These are phyloP conservation scores for Leistus spinibarbis DNA, from an alignment of 2,888 invertebrate genomes.

Conservation along the genomic window DNA sequence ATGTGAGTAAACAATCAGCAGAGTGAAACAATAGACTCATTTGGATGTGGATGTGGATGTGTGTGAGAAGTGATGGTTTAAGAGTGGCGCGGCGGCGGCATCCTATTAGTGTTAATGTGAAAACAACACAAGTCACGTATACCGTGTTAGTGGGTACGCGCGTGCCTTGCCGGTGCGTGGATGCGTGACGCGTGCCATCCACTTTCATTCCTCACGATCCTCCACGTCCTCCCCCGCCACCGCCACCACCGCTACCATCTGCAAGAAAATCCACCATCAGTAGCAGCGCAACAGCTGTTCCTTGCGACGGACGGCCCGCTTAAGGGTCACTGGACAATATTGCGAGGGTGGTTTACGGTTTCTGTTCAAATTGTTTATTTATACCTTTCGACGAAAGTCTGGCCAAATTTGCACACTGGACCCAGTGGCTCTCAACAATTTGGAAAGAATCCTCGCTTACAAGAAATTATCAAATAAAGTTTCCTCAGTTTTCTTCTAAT, in stretches of 20 bases:
- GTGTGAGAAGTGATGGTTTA: neutral
- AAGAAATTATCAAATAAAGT: too few relatives aligned
- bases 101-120: conserved; percentile 27
- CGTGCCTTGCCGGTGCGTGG: conserved; percentile 9
- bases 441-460: too few relatives aligned
- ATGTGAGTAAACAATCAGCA: too few relatives aligned
- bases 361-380: neutral
- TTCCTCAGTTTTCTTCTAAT: too few relatives aligned
- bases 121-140: conserved; percentile 14
- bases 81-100: neutral
- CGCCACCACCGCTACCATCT: neutral
- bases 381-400: neutral
- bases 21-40: too few relatives aligned
- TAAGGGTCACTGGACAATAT: conserved; percentile 11
- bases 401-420: too few relatives aligned
- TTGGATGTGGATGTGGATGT: too few relatives aligned
- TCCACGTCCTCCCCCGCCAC: neutral
- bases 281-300: neutral
- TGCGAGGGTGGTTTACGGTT: conserved; percentile 12
- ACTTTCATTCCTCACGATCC: neutral
- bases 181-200: conserved; percentile 15
- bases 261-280: neutral
- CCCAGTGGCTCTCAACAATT: too few relatives aligned
- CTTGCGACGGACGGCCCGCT: neutral
- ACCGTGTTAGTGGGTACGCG: neutral